Evolutionary conservation across 1,140 invertebrate genomes (phyloP), one percentile per base, ranked within the genome.

Genomic region (Zophobas morio): DNA sequence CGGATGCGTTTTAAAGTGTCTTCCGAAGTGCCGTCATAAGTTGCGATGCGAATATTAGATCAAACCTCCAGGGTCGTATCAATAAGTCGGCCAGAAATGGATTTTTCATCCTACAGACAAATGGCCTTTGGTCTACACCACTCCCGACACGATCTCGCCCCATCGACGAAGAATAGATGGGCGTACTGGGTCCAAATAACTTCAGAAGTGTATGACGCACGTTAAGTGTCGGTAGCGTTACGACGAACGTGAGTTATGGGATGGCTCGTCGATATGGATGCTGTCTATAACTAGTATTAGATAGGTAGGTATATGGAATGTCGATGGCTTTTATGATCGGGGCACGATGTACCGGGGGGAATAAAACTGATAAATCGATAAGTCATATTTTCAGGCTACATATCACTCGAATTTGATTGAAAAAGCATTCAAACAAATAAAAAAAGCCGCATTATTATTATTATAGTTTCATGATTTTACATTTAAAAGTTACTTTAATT

Each of bases 11-110:
- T 84, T 82, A 83, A 84, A 84, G 80, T 81, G 80, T 76, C 74
- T 77, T 74, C 70, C 76, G 78, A 82, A 70, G 74, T 73, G 77
- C 78, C 79, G 79, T 84, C 84, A 84, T 84, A 84, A 84, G 82
- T 83, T 78, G 79, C 73, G 70, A 77, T 75, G 78, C 75, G 78
- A 83, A 84, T 84, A 84, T 84, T 82, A 82, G 49, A 36, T 74
- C 72, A 78, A 79, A 76, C 80, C 84, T 78, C 84, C 40, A 66
- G 84, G 84, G 84, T 82, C 78, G 83, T 84, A 85, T 85, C 84
- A 85, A 85, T 85, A 85, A 85, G 84, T 85, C 84, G 80, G 74
- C 79, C 83, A 85, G 83, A 85, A 85, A 85, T 85, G 84, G 84
- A 85, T 85, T 85, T 84, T 84, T 85, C 84, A 85, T 85, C 82